Evolutionary conservation across 2,113 vertebrate species (phyloP).

Genomic region (Tretioscincus oriximinensis): DNA sequence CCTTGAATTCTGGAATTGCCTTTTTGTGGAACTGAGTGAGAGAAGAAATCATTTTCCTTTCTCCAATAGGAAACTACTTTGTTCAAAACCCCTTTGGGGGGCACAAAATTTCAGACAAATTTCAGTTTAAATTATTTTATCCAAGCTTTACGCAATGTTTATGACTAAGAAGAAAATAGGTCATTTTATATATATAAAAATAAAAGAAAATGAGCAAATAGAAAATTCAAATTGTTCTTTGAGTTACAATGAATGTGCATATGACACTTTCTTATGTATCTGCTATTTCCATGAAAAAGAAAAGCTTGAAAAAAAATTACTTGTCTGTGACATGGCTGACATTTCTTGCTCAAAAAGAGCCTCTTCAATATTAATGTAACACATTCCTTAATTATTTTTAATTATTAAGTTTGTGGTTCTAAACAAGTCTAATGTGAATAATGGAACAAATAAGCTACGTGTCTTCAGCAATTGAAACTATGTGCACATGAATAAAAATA

Average conservation of each 20-base stretch:
- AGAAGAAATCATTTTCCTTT: neutral
- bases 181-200: neutral
- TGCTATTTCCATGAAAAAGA: neutral
- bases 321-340: neutral
- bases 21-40: too few species aligned
- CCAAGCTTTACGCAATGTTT: neutral
- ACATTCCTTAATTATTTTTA: slow-evolving; percentile 37
- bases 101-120: neutral
- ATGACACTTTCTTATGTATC: neutral
- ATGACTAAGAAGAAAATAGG: neutral
- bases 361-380: slow-evolving; percentile 35
- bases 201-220: too few species aligned
- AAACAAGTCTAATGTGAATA: slow-evolving; percentile 45
- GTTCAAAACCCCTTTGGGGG: neutral
- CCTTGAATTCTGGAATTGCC: too few species aligned
- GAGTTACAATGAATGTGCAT: neutral
- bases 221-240: neutral
- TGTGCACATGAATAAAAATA: slow-evolving; percentile 55
- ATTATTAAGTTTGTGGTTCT: slow-evolving; percentile 39
- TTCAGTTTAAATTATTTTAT: neutral
- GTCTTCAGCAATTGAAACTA: slow-evolving; percentile 40
- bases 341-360: neutral
- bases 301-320: neutral
- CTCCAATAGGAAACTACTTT: neutral
- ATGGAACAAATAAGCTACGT: slow-evolving; percentile 27